These are phyloP conservation scores for Myopa tessellatipennis DNA, from an alignment of 2,888 invertebrate genomes.

Conservation along the genomic window DNA sequence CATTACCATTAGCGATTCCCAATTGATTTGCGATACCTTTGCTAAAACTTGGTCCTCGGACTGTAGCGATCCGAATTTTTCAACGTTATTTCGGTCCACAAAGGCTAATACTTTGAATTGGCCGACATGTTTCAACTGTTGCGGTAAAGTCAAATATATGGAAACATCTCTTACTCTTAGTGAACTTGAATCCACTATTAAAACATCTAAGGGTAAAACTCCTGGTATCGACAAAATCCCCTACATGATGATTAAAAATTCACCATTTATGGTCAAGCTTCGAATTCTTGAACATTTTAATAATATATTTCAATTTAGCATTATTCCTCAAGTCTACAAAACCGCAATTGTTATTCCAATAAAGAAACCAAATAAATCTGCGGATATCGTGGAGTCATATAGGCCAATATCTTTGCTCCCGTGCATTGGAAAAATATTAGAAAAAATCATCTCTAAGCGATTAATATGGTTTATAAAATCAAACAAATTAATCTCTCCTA, in stretches of 20 bases:
- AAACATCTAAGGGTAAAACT: constrained; percentile 18
- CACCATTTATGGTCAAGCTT: background rate
- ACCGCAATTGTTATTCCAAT: constrained; percentile 24
- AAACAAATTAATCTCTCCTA: no score
- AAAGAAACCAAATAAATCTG: constrained; percentile 26
- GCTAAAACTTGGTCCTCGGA: no score
- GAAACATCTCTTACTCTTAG: background rate
- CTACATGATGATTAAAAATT: constrained; percentile 38
- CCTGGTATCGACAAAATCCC: constrained; percentile 39
- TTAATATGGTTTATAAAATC: no score
- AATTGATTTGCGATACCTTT: no score
- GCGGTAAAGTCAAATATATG: background rate
- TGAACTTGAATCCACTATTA: background rate
- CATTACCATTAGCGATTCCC: no score
- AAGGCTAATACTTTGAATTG: no score
- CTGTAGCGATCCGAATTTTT: no score
- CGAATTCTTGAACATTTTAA: constrained; percentile 37
- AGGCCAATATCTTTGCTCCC: constrained; percentile 34
- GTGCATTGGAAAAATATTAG: no score
- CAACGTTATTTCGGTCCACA: no score
- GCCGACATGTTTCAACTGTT: no score
- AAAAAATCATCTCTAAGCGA: no score
- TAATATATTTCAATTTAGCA: constrained; percentile 20
- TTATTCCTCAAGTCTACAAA: constrained; percentile 38
- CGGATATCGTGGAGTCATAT: constrained; percentile 6